Conservation (phyloP, 1,140 invertebrate species). For the Laupala kohalensis region DNA sequence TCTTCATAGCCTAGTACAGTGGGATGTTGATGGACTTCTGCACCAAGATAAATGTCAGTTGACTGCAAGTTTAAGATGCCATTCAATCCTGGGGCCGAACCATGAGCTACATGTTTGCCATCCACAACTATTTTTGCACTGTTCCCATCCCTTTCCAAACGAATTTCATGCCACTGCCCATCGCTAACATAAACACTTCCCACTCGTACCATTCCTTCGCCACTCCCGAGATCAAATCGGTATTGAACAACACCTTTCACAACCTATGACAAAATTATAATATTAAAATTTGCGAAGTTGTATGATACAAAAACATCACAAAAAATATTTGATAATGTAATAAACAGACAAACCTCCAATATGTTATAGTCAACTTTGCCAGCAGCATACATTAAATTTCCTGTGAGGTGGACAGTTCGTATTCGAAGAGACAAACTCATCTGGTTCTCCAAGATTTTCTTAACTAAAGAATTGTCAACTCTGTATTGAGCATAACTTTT, state of each 20-base stretch:
- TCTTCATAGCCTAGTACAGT: slow-evolving; percentile 53
- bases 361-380: slow-evolving; percentile 82
- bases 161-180: slow-evolving; percentile 80
- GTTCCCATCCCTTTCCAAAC: slow-evolving; percentile 65
- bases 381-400: slow-evolving; percentile 74
- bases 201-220: slow-evolving; percentile 72
- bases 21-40: slow-evolving; percentile 55
- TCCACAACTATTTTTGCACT: slow-evolving; percentile 67
- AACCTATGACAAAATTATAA: slow-evolving; percentile 30
- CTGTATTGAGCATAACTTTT: slow-evolving; percentile 73
- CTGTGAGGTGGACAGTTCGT: slow-evolving; percentile 68
- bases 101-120: slow-evolving; percentile 58
- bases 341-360: slow-evolving; percentile 46
- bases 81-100: slow-evolving; percentile 65
- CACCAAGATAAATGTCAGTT: slow-evolving; percentile 73
- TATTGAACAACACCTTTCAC: slow-evolving; percentile 74
- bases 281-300: neutral
- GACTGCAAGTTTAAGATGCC: slow-evolving; percentile 76
- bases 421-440: slow-evolving; percentile 66
- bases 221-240: slow-evolving; percentile 79
- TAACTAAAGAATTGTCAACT: slow-evolving; percentile 43
- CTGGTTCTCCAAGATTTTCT: slow-evolving; percentile 60
- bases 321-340: no score
- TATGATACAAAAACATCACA: neutral
- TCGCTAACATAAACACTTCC: slow-evolving; percentile 63